These are phyloP conservation scores for Pemphigus obesinymphae DNA, from an alignment of 1,140 invertebrate species.

Conservation along the genomic window DNA sequence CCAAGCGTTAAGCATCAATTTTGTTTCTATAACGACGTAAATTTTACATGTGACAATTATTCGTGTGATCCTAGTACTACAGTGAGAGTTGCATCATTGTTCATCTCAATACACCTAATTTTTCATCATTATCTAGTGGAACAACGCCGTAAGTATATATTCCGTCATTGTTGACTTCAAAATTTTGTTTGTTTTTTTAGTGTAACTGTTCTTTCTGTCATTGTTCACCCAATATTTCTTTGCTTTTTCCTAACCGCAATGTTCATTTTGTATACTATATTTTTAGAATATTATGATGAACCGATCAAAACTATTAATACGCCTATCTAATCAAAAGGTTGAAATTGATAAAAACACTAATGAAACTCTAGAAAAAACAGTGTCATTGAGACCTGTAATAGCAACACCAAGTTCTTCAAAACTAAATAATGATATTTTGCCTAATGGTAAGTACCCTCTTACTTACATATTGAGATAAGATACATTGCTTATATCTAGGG, in stretches of 20 bases:
- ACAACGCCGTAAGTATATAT: slow-evolving; percentile 2
- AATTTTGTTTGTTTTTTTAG: not conserved
- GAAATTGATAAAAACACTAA: not conserved
- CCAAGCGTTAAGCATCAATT: not conserved
- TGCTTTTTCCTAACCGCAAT: not conserved
- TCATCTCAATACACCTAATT: not conserved
- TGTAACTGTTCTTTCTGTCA: not conserved
- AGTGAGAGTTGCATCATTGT: not conserved
- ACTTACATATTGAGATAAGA: not conserved
- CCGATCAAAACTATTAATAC: not conserved
- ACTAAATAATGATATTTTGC: not conserved
- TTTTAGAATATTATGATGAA: not conserved
- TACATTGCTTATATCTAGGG: not conserved
- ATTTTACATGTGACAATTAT: not conserved
- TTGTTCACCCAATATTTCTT: slow-evolving; percentile 3
- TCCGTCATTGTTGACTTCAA: not conserved
- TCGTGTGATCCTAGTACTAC: not conserved
- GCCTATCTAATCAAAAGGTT: not conserved
- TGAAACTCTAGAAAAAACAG: too few relatives aligned
- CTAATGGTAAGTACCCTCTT: not conserved
- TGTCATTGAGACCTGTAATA: too few relatives aligned
- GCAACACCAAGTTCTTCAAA: too few relatives aligned
- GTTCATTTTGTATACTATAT: not conserved
- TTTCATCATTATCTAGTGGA: not conserved
- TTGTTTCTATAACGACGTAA: not conserved